phyloP scores from a whole-genome alignment of 2,797 vertebrate genomes.

The Tauraco hartlaubi region DNA sequence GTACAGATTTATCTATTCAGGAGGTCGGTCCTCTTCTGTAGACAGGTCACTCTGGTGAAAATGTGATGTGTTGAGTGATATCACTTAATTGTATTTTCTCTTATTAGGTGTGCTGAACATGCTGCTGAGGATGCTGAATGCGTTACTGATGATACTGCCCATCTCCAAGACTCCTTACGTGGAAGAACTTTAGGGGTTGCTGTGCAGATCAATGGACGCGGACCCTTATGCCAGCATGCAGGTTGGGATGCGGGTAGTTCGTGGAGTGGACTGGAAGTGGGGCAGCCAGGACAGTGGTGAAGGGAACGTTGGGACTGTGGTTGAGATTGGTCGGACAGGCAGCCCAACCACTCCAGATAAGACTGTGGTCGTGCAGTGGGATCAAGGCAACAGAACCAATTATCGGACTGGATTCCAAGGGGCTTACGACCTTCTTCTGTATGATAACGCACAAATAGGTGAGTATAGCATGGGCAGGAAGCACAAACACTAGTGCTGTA shows the following conservation, averaged over 20 bases:
- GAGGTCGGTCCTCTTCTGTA: not conserved
- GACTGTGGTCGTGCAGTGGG: constrained; percentile 98
- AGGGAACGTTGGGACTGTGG: constrained; percentile 94
- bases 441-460: constrained; percentile 98
- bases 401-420: constrained; percentile 98
- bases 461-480: not conserved
- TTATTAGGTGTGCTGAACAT: constrained; percentile 6
- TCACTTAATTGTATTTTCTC: not conserved
- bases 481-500: not conserved
- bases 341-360: constrained; percentile 97
- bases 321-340: constrained; percentile 95
- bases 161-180: rapidly evolving
- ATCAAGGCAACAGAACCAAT: constrained; percentile 96
- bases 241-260: constrained; percentile 97
- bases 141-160: not conserved
- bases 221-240: constrained; percentile 90
- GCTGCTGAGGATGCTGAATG: not conserved
- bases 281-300: constrained; percentile 95
- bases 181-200: not conserved
- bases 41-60: not conserved
- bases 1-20: not conserved
- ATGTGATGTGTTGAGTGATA: too few relatives aligned
- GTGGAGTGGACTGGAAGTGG: constrained; percentile 98
- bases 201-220: constrained; percentile 63
- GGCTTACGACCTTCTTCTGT: constrained; percentile 93